Base-by-base conservation (phyloP, 2,888 invertebrate genomes). In the Calameuta filiformis region DNA sequence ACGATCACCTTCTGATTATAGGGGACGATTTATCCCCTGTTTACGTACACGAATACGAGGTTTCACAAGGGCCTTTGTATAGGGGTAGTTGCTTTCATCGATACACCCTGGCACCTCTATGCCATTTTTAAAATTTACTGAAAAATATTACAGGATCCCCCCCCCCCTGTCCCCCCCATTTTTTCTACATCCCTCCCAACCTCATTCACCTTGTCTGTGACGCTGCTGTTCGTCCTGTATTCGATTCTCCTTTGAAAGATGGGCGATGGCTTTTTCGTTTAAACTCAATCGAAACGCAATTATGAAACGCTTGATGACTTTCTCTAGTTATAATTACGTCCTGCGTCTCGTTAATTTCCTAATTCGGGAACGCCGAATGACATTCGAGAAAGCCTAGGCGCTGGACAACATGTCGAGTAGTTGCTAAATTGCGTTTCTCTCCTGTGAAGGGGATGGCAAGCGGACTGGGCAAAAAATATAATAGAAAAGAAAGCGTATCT, bases 101-200 rank as follows among this genome's bases (percentile, higher is more conserved):
- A 56, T 9, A 23, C 56, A 23, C 23, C 23, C 23, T 56, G 56
- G 56, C 2, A 56, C 9, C 23, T 23, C 9, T 23, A 6, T 15
- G 9, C 23, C 2, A 23, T 56, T 23, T 56, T 23, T 23, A 56
- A 56, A 56, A 9, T 56, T 56, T 23, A 56, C 56, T 56, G 56
- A 56, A 56, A 56, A 56, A 56, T 56, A 56, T 56, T 56, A 9
- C 23, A 23, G 37, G 4, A 15, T 23, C 15, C 2, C 4, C 15
- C 23, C 1, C 0, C 6, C 6, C 40, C 6, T 2, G 0, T 15
- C 15, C 15, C 0, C 6, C 2, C 4, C 4, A 4, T 37, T 37
- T 35, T 35, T 35, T 35, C 12, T 11, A 35, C 12, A 37, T 37
- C 4, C 0, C 15, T 15, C 37, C 15, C 12, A 37, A 37, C 37